A percentile compares a stretch with the other conserved stretches of the same genome.
phyloP scores from a whole-genome alignment of 2,888 invertebrate species.

The Amorpha juglandis region DNA sequence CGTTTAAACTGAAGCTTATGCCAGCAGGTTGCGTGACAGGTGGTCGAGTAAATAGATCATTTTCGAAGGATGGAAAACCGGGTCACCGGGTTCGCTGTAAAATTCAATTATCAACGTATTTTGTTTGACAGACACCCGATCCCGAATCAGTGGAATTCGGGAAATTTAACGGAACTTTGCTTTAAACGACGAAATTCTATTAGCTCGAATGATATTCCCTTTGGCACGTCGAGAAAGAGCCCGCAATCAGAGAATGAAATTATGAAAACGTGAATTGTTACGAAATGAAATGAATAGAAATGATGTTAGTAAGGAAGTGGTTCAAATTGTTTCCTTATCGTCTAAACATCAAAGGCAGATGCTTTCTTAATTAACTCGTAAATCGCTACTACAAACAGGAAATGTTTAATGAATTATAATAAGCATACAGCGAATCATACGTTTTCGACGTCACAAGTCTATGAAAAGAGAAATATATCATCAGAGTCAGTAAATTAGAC shows the following conservation, averaged over 20 bases:
- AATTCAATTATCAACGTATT: slow-evolving; percentile 57
- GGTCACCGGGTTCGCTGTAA: slow-evolving; percentile 46
- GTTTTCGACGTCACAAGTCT: slow-evolving; percentile 17
- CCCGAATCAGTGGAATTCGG: slow-evolving; percentile 41
- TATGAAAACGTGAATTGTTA: slow-evolving; percentile 15
- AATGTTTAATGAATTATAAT: slow-evolving; percentile 31
- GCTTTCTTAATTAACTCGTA: slow-evolving; percentile 41
- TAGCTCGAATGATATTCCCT: slow-evolving; percentile 50
- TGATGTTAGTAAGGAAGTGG: background rate
- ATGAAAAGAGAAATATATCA: background rate
- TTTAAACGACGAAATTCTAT: slow-evolving; percentile 50
- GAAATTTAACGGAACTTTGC: slow-evolving; percentile 39
- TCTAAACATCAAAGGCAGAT: slow-evolving; percentile 46
- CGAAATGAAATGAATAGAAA: slow-evolving; percentile 38
- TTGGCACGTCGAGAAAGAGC: slow-evolving; percentile 46
- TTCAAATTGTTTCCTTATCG: slow-evolving; percentile 34
- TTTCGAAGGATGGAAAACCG: slow-evolving; percentile 46
- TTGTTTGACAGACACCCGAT: slow-evolving; percentile 46
- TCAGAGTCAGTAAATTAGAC: background rate
- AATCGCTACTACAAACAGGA: slow-evolving; percentile 38
- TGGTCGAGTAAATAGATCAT: slow-evolving; percentile 51
- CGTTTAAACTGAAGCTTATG: slow-evolving; percentile 33
- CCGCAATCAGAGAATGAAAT: slow-evolving; percentile 46
- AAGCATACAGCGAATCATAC: slow-evolving; percentile 24
- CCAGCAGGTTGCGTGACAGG: slow-evolving; percentile 30